Conservation (phyloP, 1,140 invertebrate species). For the Drosophila melanogaster region Release_6_plus_ISO1_MT NC_004354.4:3639001-3639500, state of each 20-base stretch:
- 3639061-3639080: neutral
- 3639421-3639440: conserved; percentile 3
- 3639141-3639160: conserved; percentile 14
- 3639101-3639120: conserved; percentile 1
- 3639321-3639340: conserved; percentile 2
- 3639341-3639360: conserved; percentile 22
- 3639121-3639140: conserved; percentile 1
- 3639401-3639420: conserved; percentile 18
- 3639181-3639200: conserved; percentile 10
- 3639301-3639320: neutral
- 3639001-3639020: neutral
- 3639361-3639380: conserved; percentile 38
- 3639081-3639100: neutral
- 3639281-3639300: neutral
- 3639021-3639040: neutral
- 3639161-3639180: conserved; percentile 18
- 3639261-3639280: conserved; percentile 3
- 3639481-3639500: conserved; percentile 34
- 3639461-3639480: conserved; percentile 19
- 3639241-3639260: neutral
- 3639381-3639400: conserved; percentile 10
- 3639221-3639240: conserved; percentile 9
- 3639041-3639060: neutral
- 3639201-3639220: conserved; percentile 15
- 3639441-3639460: neutral